These are phyloP conservation scores for Apis cerana DNA, from an alignment of 1,140 invertebrate species.

Conservation along the genomic window DNA sequence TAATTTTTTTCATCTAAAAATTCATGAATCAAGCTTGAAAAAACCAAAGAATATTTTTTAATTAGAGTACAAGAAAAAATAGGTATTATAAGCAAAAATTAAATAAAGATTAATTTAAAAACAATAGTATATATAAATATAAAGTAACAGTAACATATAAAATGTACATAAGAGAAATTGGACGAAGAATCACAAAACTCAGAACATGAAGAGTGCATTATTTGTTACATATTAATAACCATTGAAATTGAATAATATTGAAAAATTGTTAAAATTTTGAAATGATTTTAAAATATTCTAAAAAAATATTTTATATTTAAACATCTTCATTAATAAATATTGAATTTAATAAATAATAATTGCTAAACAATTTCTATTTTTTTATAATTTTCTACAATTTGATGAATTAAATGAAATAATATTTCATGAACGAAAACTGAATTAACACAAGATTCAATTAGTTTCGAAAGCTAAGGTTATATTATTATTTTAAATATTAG, in stretches of 20 bases:
- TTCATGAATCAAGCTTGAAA: too few relatives aligned
- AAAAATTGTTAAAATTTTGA: too few relatives aligned
- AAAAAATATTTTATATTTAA: too few relatives aligned
- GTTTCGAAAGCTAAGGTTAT: background rate
- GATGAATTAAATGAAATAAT: background rate
- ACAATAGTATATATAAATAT: background rate
- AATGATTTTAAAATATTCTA: too few relatives aligned
- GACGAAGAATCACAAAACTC: background rate
- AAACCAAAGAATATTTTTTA: too few relatives aligned
- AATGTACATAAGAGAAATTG: background rate
- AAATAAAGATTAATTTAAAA: background rate
- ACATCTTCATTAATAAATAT: too few relatives aligned
- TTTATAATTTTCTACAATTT: background rate
- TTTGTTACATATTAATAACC: background rate
- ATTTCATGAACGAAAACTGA: background rate
- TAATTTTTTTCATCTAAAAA: too few relatives aligned
- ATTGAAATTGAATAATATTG: too few relatives aligned
- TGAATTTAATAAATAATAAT: too few relatives aligned
- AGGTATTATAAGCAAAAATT: background rate
- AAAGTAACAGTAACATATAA: background rate
- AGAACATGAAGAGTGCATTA: conserved; percentile 3
- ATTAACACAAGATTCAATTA: background rate
- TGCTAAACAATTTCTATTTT: background rate
- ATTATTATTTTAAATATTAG: background rate
- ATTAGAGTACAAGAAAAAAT: background rate